Conservation (phyloP, 2,797 vertebrate species). For the Characodon lateralis region DNA sequence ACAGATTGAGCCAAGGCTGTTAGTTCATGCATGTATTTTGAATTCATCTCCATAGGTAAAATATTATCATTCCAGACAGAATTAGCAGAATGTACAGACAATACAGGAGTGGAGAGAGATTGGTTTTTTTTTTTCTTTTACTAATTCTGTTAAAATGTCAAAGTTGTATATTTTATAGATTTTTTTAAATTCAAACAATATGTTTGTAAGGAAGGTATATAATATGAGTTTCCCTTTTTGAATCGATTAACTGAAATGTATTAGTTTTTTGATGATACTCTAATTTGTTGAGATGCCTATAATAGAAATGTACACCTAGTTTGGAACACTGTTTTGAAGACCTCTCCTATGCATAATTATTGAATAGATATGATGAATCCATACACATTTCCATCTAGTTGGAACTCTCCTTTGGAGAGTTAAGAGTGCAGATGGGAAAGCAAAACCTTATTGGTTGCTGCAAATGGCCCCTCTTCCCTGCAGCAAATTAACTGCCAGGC, state of each 20-base stretch:
- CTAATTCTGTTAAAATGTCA: background rate
- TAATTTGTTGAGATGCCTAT: background rate
- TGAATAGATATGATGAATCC: constrained; percentile 23
- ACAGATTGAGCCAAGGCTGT: constrained; percentile 49
- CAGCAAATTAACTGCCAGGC: constrained; percentile 76
- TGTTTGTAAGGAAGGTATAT: background rate
- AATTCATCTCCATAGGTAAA: constrained; percentile 70
- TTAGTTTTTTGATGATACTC: background rate
- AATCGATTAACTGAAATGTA: background rate
- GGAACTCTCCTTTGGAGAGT: constrained; percentile 45
- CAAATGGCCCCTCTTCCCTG: constrained; percentile 65
- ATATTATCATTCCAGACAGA: constrained; percentile 48
- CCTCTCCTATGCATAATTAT: constrained; percentile 7
- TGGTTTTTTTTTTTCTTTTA: background rate
- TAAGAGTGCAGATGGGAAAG: constrained; percentile 71
- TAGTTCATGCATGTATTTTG: constrained; percentile 61
- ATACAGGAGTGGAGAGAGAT: background rate
- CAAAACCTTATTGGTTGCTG: constrained; percentile 68
- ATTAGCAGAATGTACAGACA: background rate
- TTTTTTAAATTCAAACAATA: background rate
- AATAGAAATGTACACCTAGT: background rate
- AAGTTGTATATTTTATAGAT: background rate
- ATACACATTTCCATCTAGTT: constrained; percentile 17
- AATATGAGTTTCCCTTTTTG: background rate
- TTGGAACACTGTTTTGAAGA: constrained; percentile 8